Percentiles rank a stretch among this genome's conserved stretches.
Conservation (phyloP, 2,113 vertebrate genomes). For the Rattus rattus region DNA sequence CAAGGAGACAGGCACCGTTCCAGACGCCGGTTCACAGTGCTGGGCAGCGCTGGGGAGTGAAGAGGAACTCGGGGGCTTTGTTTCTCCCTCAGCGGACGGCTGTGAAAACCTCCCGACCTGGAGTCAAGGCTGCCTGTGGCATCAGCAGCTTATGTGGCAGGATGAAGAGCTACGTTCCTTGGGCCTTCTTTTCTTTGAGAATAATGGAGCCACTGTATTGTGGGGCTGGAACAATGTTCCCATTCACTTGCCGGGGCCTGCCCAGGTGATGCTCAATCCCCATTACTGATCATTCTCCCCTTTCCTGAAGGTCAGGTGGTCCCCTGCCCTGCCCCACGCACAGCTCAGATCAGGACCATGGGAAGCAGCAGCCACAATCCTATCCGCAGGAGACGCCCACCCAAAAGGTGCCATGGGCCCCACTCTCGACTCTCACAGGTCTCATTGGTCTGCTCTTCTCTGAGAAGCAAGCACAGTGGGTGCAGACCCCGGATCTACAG, state of each 20-base stretch:
- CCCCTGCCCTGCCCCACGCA: neutral
- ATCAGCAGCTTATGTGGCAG: neutral
- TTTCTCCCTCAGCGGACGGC: too few species aligned
- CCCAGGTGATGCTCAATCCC: too few species aligned
- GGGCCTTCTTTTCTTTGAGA: neutral
- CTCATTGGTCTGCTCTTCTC: neutral
- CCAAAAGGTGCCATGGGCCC: fast-evolving
- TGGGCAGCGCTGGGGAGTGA: neutral
- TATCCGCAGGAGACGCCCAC: fast-evolving
- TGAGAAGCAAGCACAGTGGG: neutral
- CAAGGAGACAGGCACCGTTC: neutral
- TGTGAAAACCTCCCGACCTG: neutral
- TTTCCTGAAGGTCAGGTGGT: neutral
- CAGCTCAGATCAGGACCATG: neutral
- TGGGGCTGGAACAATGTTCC: fast-evolving
- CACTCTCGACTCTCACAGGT: neutral
- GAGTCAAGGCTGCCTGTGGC: neutral
- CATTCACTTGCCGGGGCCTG: fast-evolving
- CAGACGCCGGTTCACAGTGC: fast-evolving
- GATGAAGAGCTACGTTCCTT: neutral
- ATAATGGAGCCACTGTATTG: neutral
- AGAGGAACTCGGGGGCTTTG: fast-evolving
- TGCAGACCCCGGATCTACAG: neutral
- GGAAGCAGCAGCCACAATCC: fast-evolving
- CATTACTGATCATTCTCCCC: too few species aligned